A percentile compares a stretch with the other conserved stretches of the same genome.
Conservation (phyloP, 2,113 vertebrate genomes). For the Lutjanus erythropterus region DNA sequence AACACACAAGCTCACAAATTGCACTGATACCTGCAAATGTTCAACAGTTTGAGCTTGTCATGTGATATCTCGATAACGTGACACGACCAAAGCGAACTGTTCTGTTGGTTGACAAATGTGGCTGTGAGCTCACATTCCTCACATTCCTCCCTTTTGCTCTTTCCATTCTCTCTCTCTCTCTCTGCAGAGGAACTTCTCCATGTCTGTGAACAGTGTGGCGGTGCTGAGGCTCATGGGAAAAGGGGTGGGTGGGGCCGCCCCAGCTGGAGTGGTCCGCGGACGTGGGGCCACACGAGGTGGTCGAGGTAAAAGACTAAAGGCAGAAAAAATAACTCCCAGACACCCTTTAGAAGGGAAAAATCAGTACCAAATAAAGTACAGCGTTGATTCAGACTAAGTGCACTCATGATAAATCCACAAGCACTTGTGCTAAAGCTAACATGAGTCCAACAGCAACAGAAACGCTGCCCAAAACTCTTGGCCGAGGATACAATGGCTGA, state of each 20-base stretch:
- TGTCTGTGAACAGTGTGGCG: slow-evolving; percentile 95
- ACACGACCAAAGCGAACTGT: slow-evolving; percentile 6
- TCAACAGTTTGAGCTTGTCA: background rate
- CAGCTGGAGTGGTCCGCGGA: slow-evolving; percentile 87
- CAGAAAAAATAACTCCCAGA: background rate
- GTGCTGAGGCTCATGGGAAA: slow-evolving; percentile 95
- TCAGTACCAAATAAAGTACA: background rate
- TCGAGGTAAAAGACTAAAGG: slow-evolving; percentile 84
- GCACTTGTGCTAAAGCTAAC: slow-evolving; percentile 12
- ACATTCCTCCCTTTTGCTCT: slow-evolving; percentile 63
- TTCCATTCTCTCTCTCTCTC: slow-evolving; percentile 33
- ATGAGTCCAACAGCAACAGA: slow-evolving; percentile 46
- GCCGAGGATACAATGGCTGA: slow-evolving; percentile 36
- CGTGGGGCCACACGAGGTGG: slow-evolving; percentile 89
- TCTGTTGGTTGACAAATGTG: slow-evolving; percentile 38
- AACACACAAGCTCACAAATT: background rate
- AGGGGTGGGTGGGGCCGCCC: slow-evolving; percentile 85
- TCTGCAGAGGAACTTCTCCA: slow-evolving; percentile 94
- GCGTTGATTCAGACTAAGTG: slow-evolving; percentile 12
- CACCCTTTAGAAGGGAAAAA: background rate
- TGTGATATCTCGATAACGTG: slow-evolving; percentile 2
- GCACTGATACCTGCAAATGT: slow-evolving; percentile 13
- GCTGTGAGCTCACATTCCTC: slow-evolving; percentile 61
- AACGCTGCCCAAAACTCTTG: slow-evolving; percentile 29
- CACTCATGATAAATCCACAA: slow-evolving; percentile 25